These are phyloP conservation scores for Chionis minor DNA, from an alignment of 2,113 vertebrate species.

Conservation along the genomic window DNA sequence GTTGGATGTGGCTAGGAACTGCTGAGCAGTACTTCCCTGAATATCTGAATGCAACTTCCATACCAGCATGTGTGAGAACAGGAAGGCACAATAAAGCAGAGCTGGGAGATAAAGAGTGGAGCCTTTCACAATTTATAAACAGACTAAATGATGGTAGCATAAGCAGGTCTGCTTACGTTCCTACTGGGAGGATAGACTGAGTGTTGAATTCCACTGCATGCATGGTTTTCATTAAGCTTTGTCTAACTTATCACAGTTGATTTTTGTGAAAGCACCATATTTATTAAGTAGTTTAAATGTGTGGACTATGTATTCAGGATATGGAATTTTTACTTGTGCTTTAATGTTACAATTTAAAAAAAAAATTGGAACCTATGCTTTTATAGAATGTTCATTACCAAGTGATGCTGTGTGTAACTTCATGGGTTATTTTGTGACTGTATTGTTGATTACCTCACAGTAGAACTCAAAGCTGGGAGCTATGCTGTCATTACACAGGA, in stretches of 20 bases:
- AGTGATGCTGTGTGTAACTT: not conserved
- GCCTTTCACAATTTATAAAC: not conserved
- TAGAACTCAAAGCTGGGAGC: not conserved
- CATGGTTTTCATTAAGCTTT: constrained; percentile 35
- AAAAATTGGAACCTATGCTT: not conserved
- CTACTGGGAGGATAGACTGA: not conserved
- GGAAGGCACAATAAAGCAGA: not conserved
- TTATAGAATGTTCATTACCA: not conserved
- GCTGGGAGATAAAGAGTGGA: not conserved
- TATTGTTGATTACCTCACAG: not conserved
- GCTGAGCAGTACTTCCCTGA: not conserved
- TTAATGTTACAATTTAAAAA: not conserved
- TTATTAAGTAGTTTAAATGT: constrained; percentile 28
- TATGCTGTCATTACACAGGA: not conserved
- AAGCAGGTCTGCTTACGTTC: not conserved
- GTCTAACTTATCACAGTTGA: not conserved
- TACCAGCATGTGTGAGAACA: rapidly evolving
- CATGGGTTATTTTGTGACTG: not conserved
- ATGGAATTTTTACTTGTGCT: not conserved
- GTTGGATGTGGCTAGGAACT: not conserved
- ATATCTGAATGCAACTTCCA: not conserved
- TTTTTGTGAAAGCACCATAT: not conserved
- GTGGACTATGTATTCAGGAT: not conserved
- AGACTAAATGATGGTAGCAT: not conserved
- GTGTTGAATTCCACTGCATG: not conserved